phyloP scores from a whole-genome alignment of 2,113 vertebrate species.

The Prochilodus magdalenae region DNA sequence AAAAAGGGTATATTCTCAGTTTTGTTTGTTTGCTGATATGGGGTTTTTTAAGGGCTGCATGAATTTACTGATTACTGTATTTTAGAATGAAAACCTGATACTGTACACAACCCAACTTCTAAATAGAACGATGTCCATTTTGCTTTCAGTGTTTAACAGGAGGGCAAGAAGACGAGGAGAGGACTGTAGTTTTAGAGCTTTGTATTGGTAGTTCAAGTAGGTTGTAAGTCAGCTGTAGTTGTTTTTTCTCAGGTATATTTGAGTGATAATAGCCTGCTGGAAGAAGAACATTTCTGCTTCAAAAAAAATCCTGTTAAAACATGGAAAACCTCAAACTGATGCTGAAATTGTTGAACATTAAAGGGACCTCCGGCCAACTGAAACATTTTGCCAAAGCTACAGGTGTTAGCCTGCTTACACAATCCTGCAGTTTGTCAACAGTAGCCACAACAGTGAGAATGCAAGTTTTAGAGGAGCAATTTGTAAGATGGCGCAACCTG shows the following conservation, averaged over 20 bases:
- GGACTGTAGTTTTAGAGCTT: constrained; percentile 29
- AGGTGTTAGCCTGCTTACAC: too few relatives aligned
- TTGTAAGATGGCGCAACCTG: too few relatives aligned
- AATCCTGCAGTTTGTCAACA: too few relatives aligned
- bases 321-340: neutral
- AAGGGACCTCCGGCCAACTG: neutral
- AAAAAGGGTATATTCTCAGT: constrained; percentile 43
- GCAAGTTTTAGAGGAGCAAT: too few relatives aligned
- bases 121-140: constrained; percentile 7
- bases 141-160: constrained; percentile 6
- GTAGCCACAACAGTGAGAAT: too few relatives aligned
- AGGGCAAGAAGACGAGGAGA: constrained; percentile 13
- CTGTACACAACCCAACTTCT: constrained; percentile 22
- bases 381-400: too few relatives aligned
- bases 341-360: neutral
- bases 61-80: constrained; percentile 3
- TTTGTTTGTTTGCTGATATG: constrained; percentile 3
- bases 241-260: constrained; percentile 48
- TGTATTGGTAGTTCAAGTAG: constrained; percentile 22
- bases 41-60: constrained; percentile 38
- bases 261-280: constrained; percentile 13
- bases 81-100: neutral
- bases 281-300: neutral
- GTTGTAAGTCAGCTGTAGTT: constrained; percentile 28
- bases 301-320: neutral